Conservation (phyloP, 2,797 vertebrate species). For the Malacoctenus gilli region DNA sequence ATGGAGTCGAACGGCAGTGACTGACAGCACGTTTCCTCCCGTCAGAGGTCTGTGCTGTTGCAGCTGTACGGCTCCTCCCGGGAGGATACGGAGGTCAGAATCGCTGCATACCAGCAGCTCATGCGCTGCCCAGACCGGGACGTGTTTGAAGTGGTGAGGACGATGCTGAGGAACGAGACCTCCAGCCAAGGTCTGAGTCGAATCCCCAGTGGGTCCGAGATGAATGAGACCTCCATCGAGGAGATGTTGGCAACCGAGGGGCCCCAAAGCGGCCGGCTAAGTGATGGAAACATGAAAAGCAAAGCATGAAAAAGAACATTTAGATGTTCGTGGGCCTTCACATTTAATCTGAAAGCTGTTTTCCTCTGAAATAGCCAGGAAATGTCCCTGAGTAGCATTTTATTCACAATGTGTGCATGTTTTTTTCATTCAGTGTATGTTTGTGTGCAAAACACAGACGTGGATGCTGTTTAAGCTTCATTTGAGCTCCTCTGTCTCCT, state of each 20-base stretch:
- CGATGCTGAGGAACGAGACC: conserved; percentile 79
- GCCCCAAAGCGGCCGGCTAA: too few species aligned
- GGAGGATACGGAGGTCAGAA: conserved; percentile 88
- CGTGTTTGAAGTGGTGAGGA: conserved; percentile 80
- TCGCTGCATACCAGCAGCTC: conserved; percentile 87
- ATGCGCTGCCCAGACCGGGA: conserved; percentile 84
- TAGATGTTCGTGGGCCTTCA: too few species aligned
- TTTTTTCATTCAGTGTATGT: too few species aligned
- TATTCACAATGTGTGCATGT: too few species aligned
- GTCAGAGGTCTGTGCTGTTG: conserved; percentile 81
- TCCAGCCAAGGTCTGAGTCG: conserved; percentile 87
- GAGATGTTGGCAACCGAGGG: too few species aligned
- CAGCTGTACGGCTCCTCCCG: conserved; percentile 79
- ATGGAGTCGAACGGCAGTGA: conserved; percentile 38
- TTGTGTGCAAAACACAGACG: not conserved
- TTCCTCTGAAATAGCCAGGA: too few species aligned
- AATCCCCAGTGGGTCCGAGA: not conserved
- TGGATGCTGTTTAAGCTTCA: not conserved
- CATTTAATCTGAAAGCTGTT: too few species aligned
- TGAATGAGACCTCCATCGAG: too few species aligned
- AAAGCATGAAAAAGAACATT: too few species aligned
- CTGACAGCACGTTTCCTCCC: conserved; percentile 66
- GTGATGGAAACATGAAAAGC: too few species aligned
- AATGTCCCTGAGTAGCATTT: too few species aligned
- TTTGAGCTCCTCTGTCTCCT: not conserved